Evolutionary conservation across 2,113 vertebrate genomes (phyloP).

Genomic region (Mesocricetus auratus): DNA sequence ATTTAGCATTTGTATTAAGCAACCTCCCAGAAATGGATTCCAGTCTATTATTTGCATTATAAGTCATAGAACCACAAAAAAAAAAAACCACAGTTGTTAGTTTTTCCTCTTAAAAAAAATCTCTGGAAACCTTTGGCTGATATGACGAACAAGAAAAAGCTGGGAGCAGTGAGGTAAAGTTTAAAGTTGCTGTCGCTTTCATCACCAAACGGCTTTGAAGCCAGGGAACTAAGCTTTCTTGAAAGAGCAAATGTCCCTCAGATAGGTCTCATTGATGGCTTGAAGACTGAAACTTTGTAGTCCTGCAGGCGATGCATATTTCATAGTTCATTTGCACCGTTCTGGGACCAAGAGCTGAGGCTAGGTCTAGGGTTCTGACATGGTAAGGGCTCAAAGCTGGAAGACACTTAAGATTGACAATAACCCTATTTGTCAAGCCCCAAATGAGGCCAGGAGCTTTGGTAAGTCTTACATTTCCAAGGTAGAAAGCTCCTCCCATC

Average conservation of each 20-base stretch:
- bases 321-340: not conserved
- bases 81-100: not conserved
- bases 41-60: slow-evolving; percentile 55
- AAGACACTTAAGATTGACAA: not conserved
- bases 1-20: not conserved
- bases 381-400: not conserved
- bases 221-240: slow-evolving; percentile 28
- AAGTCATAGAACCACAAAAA: slow-evolving; percentile 22
- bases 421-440: not conserved
- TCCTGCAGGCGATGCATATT: not conserved
- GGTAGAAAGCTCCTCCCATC: not conserved
- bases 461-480: slow-evolving; percentile 16
- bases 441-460: not conserved
- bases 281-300: not conserved
- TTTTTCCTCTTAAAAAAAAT: slow-evolving; percentile 9
- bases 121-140: slow-evolving; percentile 58
- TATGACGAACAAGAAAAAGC: slow-evolving; percentile 62
- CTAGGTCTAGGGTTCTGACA: not conserved
- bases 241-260: slow-evolving; percentile 46
- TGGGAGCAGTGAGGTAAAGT: slow-evolving; percentile 46
- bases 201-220: slow-evolving; percentile 51
- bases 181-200: slow-evolving; percentile 68
- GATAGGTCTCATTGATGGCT: slow-evolving; percentile 48
- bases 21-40: slow-evolving; percentile 35
- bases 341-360: not conserved